Base-by-base conservation (phyloP, 2,888 invertebrate genomes). In the Caenorhabditis sulstoni region DNA sequence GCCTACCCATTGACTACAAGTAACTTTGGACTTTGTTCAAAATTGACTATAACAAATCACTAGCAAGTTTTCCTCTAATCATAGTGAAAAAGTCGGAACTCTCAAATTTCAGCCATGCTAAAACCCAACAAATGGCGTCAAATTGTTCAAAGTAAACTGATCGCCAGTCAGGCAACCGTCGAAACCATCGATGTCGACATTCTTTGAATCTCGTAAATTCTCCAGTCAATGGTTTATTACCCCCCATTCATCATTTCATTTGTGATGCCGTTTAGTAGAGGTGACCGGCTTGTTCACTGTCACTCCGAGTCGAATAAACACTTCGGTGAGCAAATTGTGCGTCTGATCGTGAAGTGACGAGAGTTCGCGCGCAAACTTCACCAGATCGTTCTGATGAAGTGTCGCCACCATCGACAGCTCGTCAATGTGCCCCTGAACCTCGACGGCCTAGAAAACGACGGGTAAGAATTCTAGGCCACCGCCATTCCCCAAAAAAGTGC, bases 391-490 rank as follows among this genome's bases (percentile, higher is more conserved):
- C 39, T 71, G 55, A 53, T 78, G 71, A 29, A 78, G 22, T 9
- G 70, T 35, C 0, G 61, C 77, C 9, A 57, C 23, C 14, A 23
- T 71, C 2, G 55, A 5, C 9, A 77, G 65, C 39, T 78, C 77
- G 50, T 71, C 71, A 53, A 71, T 71, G 41, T 52, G 47, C 18
- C 49, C 71, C 20, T 77, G 77, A 37, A 77, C 29, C 18, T 65
- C 70, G n/a, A 29, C 53, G 3, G 62, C 62, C 52, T 64, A 41
- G 16, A 41, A 59, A 59, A 44, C n/a, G n/a, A n/a, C n/a, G n/a
- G n/a, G n/a, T n/a, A n/a, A n/a, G n/a, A n/a, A n/a, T n/a, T n/a
- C n/a, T n/a, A n/a, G n/a, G n/a, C n/a, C n/a, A n/a, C n/a, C n/a
- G n/a, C n/a, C n/a, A n/a, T n/a, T n/a, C n/a, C n/a, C n/a, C n/a